Evolutionary conservation across 2,797 vertebrate genomes (phyloP), one percentile per base, ranked within the genome.

Genomic region (Heterohyrax brucei): DNA sequence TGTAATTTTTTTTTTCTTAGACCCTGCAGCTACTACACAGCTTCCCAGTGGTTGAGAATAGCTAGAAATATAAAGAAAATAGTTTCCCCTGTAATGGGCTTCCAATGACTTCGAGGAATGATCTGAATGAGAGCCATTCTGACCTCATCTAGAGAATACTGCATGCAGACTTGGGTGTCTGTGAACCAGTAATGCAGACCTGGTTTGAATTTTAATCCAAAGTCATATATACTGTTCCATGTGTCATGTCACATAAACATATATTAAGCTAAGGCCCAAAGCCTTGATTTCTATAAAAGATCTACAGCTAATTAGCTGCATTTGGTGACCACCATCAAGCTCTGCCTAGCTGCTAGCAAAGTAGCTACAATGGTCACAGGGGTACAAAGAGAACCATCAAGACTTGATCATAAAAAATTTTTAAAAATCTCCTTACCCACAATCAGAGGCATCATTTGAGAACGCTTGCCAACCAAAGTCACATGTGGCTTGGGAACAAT

Each of bases 41-140:
- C 28, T 82, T 78, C 62, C 48, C 62, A 24, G 21, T 92, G 24
- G 22, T 28, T 96, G 95, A 85, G 68, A 89, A 90, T 33, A 85
- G 39, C 72, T 72, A 78, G 76, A 78, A 86, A 79, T 39, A 19
- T 39, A 64, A 68, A 92, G 59, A 78, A 95, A 75, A 72, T 13
- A 19, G 16, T 76, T 53, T 81, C 9, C 18, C 24, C 46, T 16
- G 30, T 30, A 59, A 59, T 30, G 72, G 79, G 90, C 77, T 75
- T 78, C 77, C 46, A 5, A 44, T 84, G 50, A 56, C 70, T 4
- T 18, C 22, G 62, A 86, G 79, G 44, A 87, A 39, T 30, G 70
- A 3, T 64, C 50, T 81, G 72, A 18, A 30, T 48, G 1, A 13
- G 91, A 87, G 48, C 46, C 64, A 5, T 30, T 30, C 2, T 30